Percentiles rank a stretch among this genome's conserved stretches.
These are phyloP conservation scores for Actinopyga echinites DNA, from an alignment of 53 echinoderm and acorn worm genomes.

Conservation along the genomic window DNA sequence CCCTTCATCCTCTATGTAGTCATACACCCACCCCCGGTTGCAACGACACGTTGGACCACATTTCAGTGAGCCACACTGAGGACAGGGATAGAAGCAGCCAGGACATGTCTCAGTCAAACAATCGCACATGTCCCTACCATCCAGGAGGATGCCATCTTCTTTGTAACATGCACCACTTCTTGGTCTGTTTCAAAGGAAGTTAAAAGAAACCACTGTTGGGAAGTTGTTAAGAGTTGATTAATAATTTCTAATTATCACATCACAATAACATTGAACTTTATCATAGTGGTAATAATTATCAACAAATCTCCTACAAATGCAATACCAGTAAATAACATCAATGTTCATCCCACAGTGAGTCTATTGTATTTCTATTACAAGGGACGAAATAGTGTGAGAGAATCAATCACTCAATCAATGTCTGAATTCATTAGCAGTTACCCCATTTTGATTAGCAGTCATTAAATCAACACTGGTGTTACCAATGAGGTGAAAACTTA, in stretches of 20 bases:
- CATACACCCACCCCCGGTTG: slow-evolving; percentile 93
- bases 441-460: no score
- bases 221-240: not conserved
- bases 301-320: no score
- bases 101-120: slow-evolving; percentile 77
- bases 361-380: no score
- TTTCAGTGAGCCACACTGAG: slow-evolving; percentile 75
- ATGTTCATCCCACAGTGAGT: no score
- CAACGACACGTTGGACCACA: slow-evolving; percentile 90
- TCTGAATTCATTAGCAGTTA: no score
- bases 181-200: not conserved
- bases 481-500: no score
- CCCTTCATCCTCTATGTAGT: slow-evolving; percentile 86
- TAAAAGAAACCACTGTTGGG: not conserved
- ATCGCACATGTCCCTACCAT: slow-evolving; percentile 81
- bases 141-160: slow-evolving; percentile 70
- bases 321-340: no score
- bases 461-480: no score
- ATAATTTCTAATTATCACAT: not conserved
- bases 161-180: slow-evolving; percentile 60
- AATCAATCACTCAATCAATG: no score
- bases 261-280: not conserved
- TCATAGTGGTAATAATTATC: no score
- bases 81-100: slow-evolving; percentile 92
- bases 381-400: no score